These are phyloP conservation scores for Serripes groenlandicus DNA, from an alignment of 2,888 invertebrate species.

Conservation along the genomic window DNA sequence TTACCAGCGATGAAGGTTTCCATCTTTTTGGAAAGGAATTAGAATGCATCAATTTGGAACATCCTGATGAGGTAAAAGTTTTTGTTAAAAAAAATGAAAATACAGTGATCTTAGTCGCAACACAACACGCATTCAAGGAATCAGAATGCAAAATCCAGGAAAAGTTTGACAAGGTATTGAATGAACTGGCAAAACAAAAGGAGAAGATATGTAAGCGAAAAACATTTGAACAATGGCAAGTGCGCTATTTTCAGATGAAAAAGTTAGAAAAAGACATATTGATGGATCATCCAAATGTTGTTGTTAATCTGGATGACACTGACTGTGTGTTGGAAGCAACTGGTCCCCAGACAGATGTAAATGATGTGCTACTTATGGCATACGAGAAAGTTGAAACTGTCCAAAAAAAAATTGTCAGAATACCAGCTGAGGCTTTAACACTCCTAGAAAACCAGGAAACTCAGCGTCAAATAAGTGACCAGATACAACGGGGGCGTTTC, in stretches of 20 bases:
- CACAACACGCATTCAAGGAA: not conserved
- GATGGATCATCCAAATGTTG: conserved; percentile 1
- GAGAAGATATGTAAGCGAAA: not conserved
- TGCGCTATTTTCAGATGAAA: conserved; percentile 7
- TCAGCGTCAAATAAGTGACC: not conserved
- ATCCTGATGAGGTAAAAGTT: conserved; percentile 33
- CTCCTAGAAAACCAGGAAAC: conserved; percentile 28
- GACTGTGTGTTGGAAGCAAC: not conserved
- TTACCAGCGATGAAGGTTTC: conserved; percentile 2
- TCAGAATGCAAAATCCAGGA: conserved; percentile 12
- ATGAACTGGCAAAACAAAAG: not conserved
- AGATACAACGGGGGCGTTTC: conserved; percentile 9
- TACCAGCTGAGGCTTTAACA: conserved; percentile 19
- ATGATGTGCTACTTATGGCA: conserved; percentile 7
- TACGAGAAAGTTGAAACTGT: conserved; percentile 10
- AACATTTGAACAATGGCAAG: conserved; percentile 5
- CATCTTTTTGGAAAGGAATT: not conserved
- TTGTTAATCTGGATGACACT: not conserved
- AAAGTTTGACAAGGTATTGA: conserved; percentile 6
- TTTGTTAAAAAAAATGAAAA: not conserved
- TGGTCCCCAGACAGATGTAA: conserved; percentile 25
- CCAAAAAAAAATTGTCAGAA: conserved; percentile 13
- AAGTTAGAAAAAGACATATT: conserved; percentile 14
- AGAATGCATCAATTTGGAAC: not conserved
- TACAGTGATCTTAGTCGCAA: conserved; percentile 7